Base-by-base conservation (phyloP, 2,797 vertebrate species). In the Epinephelus awoara region DNA sequence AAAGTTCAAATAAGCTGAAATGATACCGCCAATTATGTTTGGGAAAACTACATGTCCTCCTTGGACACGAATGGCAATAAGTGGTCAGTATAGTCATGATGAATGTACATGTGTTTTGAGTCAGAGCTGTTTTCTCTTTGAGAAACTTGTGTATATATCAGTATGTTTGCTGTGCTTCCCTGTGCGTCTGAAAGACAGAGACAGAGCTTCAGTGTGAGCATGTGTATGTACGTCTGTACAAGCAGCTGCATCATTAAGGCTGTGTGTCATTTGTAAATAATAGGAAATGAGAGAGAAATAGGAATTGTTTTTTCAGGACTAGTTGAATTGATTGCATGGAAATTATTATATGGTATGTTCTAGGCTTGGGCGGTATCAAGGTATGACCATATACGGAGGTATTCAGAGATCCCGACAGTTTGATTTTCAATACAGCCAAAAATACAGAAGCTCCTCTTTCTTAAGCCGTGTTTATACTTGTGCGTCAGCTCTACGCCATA, bases 21-120 rank as follows among this genome's bases (percentile, higher is more conserved):
- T 49, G 9, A 47, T 21, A 12, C 3, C 44, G 59, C 51, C 38
- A 72, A 19, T 75, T 42, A 65, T 59, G 72, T 67, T 70, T 69
- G 75, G 75, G 56, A 42, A n/a, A 56, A 70, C 79, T 72, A 85
- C 58, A 79, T 72, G 66, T 63, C 70, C 72, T 69, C 56, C 61
- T 52, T 70, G 56, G 73, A 85, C 67, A 52, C 72, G 76, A 83
- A 86, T 77, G 85, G 86, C 91, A 93, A 92, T 87, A 91, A 54
- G 75, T 72, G 73, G 77, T 83, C 79, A 84, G 61, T 80, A 56
- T 70, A 74, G 65, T 80, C 27, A 73, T 70, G 59, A 44, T 59
- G 54, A 58, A 65, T 63, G 68, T 77, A 71, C 25, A 50, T 65
- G 19, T 47, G 54, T 38, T 27, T 68, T 19, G 69, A 66, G 64